phyloP scores from a whole-genome alignment of 1,140 invertebrate species.

The Euura saliciscinereae region DNA sequence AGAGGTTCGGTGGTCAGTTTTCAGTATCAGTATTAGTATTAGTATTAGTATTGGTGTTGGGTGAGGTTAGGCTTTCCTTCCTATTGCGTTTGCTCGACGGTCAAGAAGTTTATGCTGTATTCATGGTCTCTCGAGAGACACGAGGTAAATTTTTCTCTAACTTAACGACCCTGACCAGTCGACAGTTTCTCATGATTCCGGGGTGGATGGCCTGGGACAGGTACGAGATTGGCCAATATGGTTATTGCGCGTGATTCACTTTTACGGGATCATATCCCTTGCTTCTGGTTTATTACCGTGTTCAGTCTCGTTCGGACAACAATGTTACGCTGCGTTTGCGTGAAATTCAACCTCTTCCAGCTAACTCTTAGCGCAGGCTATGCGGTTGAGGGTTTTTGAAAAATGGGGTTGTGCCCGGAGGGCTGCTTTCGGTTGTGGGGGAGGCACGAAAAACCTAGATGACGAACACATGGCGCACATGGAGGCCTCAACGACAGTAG shows the following conservation, averaged over 20 bases:
- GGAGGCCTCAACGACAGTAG: conserved; percentile 27
- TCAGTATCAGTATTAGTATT: too few species aligned
- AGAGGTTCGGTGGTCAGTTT: too few species aligned
- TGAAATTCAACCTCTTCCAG: conserved; percentile 48
- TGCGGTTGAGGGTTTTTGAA: conserved; percentile 4
- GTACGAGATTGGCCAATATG: too few species aligned
- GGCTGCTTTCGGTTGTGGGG: not conserved
- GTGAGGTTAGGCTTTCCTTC: not conserved
- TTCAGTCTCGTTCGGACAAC: too few species aligned
- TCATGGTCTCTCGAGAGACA: not conserved
- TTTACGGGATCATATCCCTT: too few species aligned
- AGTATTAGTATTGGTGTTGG: too few species aligned
- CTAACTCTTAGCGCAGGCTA: not conserved
- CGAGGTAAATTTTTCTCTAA: not conserved
- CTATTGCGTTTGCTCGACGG: not conserved
- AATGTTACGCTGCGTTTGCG: conserved; percentile 30
- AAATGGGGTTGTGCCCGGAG: not conserved
- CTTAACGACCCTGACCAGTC: conserved; percentile 25
- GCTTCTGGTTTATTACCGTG: too few species aligned
- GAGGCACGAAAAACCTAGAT: conserved; percentile 12
- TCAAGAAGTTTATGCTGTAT: not conserved
- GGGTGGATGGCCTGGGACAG: too few species aligned
- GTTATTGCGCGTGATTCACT: too few species aligned
- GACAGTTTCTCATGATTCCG: too few species aligned
- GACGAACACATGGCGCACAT: conserved; percentile 54